Evolutionary conservation across 2,888 invertebrate species (phyloP), one percentile per base, ranked within the genome.

Genomic region (Coelinius sp.): DNA sequence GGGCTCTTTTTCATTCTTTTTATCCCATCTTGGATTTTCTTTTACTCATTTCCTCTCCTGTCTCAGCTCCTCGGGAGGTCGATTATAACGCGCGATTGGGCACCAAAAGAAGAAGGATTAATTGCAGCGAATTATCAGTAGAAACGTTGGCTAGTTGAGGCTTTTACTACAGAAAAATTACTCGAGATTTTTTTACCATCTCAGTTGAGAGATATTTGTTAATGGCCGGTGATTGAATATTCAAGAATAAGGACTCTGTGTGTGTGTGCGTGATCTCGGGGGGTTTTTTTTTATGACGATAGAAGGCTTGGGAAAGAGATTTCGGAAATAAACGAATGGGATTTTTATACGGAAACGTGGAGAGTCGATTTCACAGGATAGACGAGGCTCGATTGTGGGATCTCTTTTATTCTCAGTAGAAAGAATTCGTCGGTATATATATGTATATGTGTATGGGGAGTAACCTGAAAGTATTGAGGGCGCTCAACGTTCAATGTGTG

Each of bases 361-460:
- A 70, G 71, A 68, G 73, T 71, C 74, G 75, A 77, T 77, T 76
- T 75, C 71, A 56, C 41, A 52, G 66, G 66, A 71, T 71, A 66
- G 65, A 73, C 53, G 72, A 73, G 74, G 59, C 76, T 76, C 75
- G 75, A 77, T 77, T 77, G 77, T 75, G 68, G 73, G 74, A 73
- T 74, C 73, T 75, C 76, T 76, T 76, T 74, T 77, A 76, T 76
- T 74, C 75, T 76, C 24, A 66, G 71, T 62, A 59, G 41, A 63
- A 71, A 66, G 66, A 71, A 67, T 71, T 71, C 35, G 53, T 44
- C 25, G 27, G 70, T 53, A 53, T 71, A 53, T 65, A 49, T 62
- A 38, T 64, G 70, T 53, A 53, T 71, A 53, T 65, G 62, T 62
- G 52, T 64, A 52, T 68, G 14, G 41, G n/a, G 52, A 25, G 63